Percentiles rank a stretch among this genome's conserved stretches.
Conservation (phyloP, 2,113 vertebrate species). For the Rana temporaria region DNA sequence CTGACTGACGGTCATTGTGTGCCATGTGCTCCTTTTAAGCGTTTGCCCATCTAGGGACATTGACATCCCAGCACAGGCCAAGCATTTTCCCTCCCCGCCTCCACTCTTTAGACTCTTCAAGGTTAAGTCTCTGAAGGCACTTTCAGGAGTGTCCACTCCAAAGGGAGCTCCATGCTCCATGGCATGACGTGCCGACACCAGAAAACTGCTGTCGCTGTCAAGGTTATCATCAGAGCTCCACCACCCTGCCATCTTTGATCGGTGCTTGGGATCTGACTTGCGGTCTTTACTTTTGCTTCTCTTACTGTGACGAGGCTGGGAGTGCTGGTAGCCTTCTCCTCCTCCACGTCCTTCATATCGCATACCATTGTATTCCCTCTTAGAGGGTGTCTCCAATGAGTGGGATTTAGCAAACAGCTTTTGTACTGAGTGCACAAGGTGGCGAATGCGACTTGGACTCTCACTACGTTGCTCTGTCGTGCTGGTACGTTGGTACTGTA, state of each 20-base stretch:
- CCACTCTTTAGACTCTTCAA: conserved; percentile 89
- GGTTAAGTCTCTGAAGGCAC: conserved; percentile 95
- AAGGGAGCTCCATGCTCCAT: conserved; percentile 75
- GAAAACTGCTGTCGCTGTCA: conserved; percentile 96
- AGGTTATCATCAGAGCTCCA: conserved; percentile 99
- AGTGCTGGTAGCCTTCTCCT: conserved; percentile 76
- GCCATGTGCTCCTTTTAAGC: conserved; percentile 95
- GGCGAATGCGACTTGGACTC: conserved; percentile 96
- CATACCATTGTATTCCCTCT: conserved; percentile 91
- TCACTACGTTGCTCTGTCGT: conserved; percentile 90
- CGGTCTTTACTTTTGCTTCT: conserved; percentile 90
- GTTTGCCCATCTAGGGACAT: conserved; percentile 89
- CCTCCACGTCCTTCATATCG: conserved; percentile 85
- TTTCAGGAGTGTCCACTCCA: conserved; percentile 90
- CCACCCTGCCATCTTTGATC: conserved; percentile 91
- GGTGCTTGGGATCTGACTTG: conserved; percentile 84
- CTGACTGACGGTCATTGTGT: conserved; percentile 98
- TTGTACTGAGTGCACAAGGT: conserved; percentile 97
- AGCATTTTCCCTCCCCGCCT: conserved; percentile 84
- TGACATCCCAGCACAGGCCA: conserved; percentile 93
- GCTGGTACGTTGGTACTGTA: conserved; percentile 91
- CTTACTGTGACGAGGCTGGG: conserved; percentile 85
- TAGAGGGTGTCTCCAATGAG: conserved; percentile 92
- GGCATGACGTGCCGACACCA: conserved; percentile 79
- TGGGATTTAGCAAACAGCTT: conserved; percentile 98